Percentiles rank a stretch among this genome's conserved stretches.
Conservation (phyloP, 2,888 invertebrate genomes). For the Ferdinandea cuprea region DNA sequence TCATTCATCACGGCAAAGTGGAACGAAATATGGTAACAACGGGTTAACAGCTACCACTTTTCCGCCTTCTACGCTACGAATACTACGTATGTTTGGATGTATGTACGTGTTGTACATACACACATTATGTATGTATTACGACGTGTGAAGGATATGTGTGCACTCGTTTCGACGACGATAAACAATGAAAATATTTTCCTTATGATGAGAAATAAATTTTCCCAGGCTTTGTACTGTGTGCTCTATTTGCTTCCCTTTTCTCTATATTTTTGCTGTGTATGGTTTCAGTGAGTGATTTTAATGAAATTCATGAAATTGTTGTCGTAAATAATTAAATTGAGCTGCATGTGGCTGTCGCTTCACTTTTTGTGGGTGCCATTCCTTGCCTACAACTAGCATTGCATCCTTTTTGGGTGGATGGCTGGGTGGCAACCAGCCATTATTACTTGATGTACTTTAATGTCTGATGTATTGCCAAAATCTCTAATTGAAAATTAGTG, state of each 20-base stretch:
- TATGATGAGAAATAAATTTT: slow-evolving; percentile 71
- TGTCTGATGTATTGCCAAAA: slow-evolving; percentile 60
- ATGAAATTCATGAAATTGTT: slow-evolving; percentile 81
- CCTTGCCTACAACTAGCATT: too few species aligned
- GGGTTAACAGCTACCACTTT: slow-evolving; percentile 72
- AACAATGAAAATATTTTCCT: slow-evolving; percentile 75
- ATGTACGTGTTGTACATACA: too few species aligned
- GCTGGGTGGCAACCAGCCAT: too few species aligned
- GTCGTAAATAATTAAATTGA: slow-evolving; percentile 80
- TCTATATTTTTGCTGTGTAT: slow-evolving; percentile 13
- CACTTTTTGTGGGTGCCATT: slow-evolving; percentile 15
- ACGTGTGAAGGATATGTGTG: slow-evolving; percentile 58
- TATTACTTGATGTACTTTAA: slow-evolving; percentile 51
- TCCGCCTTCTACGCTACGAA: slow-evolving; percentile 36
- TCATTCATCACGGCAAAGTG: slow-evolving; percentile 45
- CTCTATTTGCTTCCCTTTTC: background rate
- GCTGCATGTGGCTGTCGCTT: slow-evolving; percentile 61
- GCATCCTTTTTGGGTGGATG: slow-evolving; percentile 15
- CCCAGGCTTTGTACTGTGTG: slow-evolving; percentile 36
- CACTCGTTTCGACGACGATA: slow-evolving; percentile 47
- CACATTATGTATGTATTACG: too few species aligned
- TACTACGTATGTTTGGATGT: background rate
- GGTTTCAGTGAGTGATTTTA: slow-evolving; percentile 78
- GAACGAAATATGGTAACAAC: slow-evolving; percentile 60
- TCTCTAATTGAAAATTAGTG: slow-evolving; percentile 62